Conservation (phyloP, 2,888 invertebrate species). For the Hirtodrosophila duncani region DNA sequence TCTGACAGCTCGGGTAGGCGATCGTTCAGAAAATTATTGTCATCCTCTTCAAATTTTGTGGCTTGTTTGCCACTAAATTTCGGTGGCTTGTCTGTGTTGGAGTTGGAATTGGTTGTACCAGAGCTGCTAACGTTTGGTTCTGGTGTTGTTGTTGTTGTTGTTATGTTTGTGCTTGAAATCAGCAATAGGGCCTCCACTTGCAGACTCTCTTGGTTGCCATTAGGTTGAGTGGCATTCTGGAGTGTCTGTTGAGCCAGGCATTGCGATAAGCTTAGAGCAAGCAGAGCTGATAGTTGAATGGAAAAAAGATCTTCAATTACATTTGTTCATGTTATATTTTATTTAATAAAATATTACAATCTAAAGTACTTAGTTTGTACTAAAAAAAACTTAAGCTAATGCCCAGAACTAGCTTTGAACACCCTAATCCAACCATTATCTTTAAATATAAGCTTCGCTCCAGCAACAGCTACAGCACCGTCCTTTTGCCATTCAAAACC, state of each 20-base stretch:
- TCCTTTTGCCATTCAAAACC: conserved; percentile 51
- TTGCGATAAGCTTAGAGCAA: conserved; percentile 22
- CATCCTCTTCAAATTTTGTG: conserved; percentile 31
- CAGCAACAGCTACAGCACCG: conserved; percentile 31
- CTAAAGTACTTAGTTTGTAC: conserved; percentile 26
- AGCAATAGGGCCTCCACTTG: conserved; percentile 13
- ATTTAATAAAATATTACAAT: conserved; percentile 59
- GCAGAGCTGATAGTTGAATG: conserved; percentile 17
- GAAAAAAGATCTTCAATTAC: neutral
- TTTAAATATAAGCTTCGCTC: neutral
- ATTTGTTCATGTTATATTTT: conserved; percentile 46
- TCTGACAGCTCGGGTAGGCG: conserved; percentile 51
- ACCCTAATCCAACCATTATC: neutral
- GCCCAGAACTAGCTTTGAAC: conserved; percentile 6
- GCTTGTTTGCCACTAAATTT: conserved; percentile 2
- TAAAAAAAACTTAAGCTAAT: conserved; percentile 29
- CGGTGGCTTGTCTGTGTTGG: neutral
- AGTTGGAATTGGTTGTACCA: neutral
- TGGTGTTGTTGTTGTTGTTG: conserved; percentile 3
- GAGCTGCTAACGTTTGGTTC: conserved; percentile 1
- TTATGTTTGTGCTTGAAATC: neutral
- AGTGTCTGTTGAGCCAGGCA: conserved; percentile 3
- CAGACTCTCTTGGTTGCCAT: conserved; percentile 6
- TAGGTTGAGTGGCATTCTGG: neutral
- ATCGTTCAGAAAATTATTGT: conserved; percentile 44